Conservation (phyloP, 1,140 invertebrate genomes). For the Papilio helenus region DNA sequence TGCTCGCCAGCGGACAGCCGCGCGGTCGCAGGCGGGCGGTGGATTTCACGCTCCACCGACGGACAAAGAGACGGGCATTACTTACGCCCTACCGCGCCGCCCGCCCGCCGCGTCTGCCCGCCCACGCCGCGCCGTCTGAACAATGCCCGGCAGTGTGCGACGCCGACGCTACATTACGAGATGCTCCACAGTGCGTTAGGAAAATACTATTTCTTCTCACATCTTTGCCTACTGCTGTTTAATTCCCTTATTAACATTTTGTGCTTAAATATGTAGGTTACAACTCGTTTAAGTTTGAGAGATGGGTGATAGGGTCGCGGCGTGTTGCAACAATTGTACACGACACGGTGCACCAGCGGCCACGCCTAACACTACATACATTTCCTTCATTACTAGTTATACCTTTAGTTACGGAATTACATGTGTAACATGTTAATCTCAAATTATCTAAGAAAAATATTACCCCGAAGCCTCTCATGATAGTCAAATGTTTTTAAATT, state of each 20-base stretch:
- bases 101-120: background rate
- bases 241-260: background rate
- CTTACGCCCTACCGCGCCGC: conserved; percentile 23
- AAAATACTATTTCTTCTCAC: background rate
- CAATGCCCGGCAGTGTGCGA: background rate
- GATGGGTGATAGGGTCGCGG: background rate
- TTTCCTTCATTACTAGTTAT: no score
- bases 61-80: conserved; percentile 32
- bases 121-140: background rate
- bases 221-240: background rate
- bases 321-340: no score
- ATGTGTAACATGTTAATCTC: background rate
- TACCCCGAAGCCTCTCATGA: background rate
- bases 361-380: no score
- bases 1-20: background rate
- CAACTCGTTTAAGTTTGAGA: background rate
- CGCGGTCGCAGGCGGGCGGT: background rate
- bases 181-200: background rate
- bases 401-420: no score
- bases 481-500: background rate
- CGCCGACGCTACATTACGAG: background rate
- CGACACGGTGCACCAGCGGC: no score
- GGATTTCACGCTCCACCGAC: conserved; percentile 24
- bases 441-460: background rate
- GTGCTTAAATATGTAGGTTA: background rate